A percentile compares a stretch with the other conserved stretches of the same genome.
These are phyloP conservation scores for Melanotaenia pygmaea DNA, from an alignment of 2,797 vertebrate species.

Conservation along the genomic window DNA sequence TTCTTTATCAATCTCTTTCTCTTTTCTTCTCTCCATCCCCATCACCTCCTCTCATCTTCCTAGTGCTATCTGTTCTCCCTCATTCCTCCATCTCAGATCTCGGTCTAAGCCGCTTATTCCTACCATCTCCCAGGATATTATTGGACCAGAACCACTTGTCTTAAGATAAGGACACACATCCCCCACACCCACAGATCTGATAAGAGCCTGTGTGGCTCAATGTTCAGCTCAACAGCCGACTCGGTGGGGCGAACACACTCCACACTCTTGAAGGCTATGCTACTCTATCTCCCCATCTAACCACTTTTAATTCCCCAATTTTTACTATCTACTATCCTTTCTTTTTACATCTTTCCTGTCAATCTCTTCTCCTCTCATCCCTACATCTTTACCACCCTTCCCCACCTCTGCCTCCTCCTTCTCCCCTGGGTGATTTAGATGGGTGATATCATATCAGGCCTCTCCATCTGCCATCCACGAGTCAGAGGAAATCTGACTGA, in stretches of 20 bases:
- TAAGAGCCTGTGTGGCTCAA: constrained; percentile 77
- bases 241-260: constrained; percentile 56
- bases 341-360: constrained; percentile 61
- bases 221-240: constrained; percentile 68
- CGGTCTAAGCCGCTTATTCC: constrained; percentile 79
- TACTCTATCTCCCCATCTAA: constrained; percentile 65
- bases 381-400: constrained; percentile 41
- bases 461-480: constrained; percentile 82
- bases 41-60: constrained; percentile 72
- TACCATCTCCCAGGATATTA: constrained; percentile 78
- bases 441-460: constrained; percentile 85
- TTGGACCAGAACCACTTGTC: constrained; percentile 86
- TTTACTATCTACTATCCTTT: constrained; percentile 61
- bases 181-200: constrained; percentile 69
- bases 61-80: constrained; percentile 61
- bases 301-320: constrained; percentile 74
- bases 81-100: constrained; percentile 79
- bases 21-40: constrained; percentile 57
- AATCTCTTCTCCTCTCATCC: constrained; percentile 66
- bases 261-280: constrained; percentile 47
- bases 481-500: constrained; percentile 87
- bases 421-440: constrained; percentile 76
- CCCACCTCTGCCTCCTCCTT: constrained; percentile 30
- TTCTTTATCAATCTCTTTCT: constrained; percentile 65
- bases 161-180: constrained; percentile 81